Evolutionary conservation across 2,888 invertebrate species (phyloP).

Genomic region (Cactoblastis cactorum): DNA sequence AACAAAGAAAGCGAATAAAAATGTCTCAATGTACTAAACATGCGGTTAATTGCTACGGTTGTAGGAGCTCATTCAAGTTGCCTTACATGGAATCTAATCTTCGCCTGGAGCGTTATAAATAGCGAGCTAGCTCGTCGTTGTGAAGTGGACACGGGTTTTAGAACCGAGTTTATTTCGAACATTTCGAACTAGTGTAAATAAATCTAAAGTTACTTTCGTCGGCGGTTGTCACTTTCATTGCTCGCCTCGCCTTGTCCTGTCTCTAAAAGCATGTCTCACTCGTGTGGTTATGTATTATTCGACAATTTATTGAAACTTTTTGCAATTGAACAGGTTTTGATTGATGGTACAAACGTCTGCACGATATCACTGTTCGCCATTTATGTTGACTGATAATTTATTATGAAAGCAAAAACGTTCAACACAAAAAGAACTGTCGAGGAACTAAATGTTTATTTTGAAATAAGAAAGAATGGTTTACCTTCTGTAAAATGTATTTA

Average conservation of each 20-base stretch:
- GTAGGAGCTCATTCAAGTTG: slow-evolving; percentile 56
- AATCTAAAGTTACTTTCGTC: slow-evolving; percentile 72
- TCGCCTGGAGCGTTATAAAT: slow-evolving; percentile 65
- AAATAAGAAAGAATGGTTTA: not conserved
- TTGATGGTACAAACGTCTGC: not conserved
- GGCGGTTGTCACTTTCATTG: slow-evolving; percentile 70
- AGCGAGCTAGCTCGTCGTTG: slow-evolving; percentile 57
- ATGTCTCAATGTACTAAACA: slow-evolving; percentile 53
- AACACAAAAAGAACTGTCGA: not conserved
- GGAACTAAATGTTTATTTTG: not conserved
- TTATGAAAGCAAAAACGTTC: not conserved
- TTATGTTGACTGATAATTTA: not conserved
- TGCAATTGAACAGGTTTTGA: slow-evolving; percentile 11
- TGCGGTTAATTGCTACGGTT: slow-evolving; percentile 52
- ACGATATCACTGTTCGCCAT: slow-evolving; percentile 3
- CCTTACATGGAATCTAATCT: slow-evolving; percentile 69
- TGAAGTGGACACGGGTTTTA: slow-evolving; percentile 73
- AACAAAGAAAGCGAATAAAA: slow-evolving; percentile 56
- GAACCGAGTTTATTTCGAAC: slow-evolving; percentile 69
- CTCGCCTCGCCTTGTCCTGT: slow-evolving; percentile 41
- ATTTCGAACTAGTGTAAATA: slow-evolving; percentile 75
- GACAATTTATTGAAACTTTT: slow-evolving; percentile 13
- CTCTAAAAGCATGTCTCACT: slow-evolving; percentile 15
- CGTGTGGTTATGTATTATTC: slow-evolving; percentile 8
- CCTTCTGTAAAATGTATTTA: not conserved